Evolutionary conservation across 2,113 vertebrate species (phyloP).

Genomic region (Pipa parva): DNA sequence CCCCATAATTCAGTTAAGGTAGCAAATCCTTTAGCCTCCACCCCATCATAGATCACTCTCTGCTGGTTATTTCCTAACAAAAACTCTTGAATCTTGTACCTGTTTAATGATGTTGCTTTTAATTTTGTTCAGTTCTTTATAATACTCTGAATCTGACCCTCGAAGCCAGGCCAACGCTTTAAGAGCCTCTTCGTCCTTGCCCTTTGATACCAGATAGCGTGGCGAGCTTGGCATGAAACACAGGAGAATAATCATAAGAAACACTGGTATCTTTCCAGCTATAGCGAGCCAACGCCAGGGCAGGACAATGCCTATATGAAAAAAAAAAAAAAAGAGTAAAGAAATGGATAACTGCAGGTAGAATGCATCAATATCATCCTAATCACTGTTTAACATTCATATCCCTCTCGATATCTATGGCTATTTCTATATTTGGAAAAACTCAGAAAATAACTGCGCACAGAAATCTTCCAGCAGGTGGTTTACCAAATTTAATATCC

Average conservation of each 20-base stretch:
- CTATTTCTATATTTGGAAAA: too few species aligned
- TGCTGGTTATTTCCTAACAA: background rate
- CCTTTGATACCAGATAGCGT: conserved; percentile 79
- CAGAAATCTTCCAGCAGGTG: too few species aligned
- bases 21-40: background rate
- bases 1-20: background rate
- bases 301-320: conserved; percentile 67
- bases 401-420: too few species aligned
- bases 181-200: conserved; percentile 64
- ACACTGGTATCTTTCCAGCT: conserved; percentile 70
- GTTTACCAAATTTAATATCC: too few species aligned
- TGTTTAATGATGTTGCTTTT: conserved; percentile 60
- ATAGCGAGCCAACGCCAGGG: conserved; percentile 89
- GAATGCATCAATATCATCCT: too few species aligned
- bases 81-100: conserved; percentile 55
- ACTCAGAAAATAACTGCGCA: too few species aligned
- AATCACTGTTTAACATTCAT: too few species aligned
- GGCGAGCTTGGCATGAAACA: conserved; percentile 88
- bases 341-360: background rate
- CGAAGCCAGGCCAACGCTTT: conserved; percentile 77
- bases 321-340: background rate
- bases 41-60: background rate
- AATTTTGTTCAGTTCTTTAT: conserved; percentile 68
- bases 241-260: conserved; percentile 75
- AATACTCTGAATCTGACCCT: conserved; percentile 60